Conservation (phyloP, 2,797 vertebrate genomes). For the Potorous gilbertii region DNA sequence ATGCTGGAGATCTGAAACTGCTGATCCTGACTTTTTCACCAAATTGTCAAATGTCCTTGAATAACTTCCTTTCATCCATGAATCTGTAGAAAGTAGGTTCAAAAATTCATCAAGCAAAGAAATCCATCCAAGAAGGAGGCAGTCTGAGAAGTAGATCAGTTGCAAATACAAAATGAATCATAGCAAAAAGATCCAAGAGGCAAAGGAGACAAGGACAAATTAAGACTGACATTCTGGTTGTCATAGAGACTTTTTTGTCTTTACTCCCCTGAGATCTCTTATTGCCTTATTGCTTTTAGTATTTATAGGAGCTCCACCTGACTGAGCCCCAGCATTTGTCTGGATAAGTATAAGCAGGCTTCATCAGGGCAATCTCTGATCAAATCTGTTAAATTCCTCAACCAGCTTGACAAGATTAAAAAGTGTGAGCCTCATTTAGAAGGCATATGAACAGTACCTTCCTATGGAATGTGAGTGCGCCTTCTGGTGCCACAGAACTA, state of each 20-base stretch:
- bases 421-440: not conserved
- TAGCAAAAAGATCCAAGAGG: not conserved
- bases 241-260: not conserved
- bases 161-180: not conserved
- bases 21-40: not conserved
- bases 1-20: conserved; percentile 15
- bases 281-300: not conserved
- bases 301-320: not conserved
- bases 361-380: not conserved
- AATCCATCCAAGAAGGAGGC: not conserved
- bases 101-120: not conserved
- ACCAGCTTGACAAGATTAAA: not conserved
- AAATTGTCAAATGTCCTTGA: conserved; percentile 53
- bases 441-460: not conserved
- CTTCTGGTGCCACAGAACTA: not conserved
- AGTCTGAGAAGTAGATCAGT: not conserved
- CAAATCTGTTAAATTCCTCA: not conserved
- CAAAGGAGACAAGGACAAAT: not conserved
- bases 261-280: not conserved
- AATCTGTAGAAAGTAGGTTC: not conserved
- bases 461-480: not conserved
- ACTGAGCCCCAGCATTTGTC: not conserved
- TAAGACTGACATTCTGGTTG: too few relatives aligned
- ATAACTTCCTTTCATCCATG: not conserved
- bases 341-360: not conserved